A percentile compares a stretch with the other conserved stretches of the same genome.
These are phyloP conservation scores for Euphysa ruthae DNA, from an alignment of 30 jellyfish, hydroid and myxozoan species.

Conservation along the genomic window DNA sequence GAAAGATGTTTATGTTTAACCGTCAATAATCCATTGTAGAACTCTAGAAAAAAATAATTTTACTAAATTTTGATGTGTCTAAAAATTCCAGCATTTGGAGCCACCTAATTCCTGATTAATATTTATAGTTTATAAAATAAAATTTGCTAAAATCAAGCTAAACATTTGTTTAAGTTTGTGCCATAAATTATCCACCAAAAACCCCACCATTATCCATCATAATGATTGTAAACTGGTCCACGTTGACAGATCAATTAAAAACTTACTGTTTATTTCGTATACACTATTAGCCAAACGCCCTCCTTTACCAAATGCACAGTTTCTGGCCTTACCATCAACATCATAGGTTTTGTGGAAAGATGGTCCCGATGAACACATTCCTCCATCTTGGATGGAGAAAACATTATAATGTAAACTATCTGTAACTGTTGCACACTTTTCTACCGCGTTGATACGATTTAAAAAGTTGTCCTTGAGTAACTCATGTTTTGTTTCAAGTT, in stretches of 20 bases:
- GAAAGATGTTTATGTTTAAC: background rate
- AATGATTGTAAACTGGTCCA: no score
- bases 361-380: conserved; percentile 82
- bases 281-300: conserved; percentile 77
- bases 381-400: conserved; percentile 93
- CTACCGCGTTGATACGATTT: conserved; percentile 59
- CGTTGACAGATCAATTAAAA: no score
- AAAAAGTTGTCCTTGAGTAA: conserved; percentile 65
- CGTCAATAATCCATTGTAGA: background rate
- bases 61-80: background rate
- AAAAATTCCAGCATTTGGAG: no score
- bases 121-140: no score
- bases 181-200: no score
- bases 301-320: conserved; percentile 74
- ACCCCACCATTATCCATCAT: no score
- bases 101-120: no score
- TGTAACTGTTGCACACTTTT: conserved; percentile 68
- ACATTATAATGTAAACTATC: conserved; percentile 38
- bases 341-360: conserved; percentile 38
- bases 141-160: no score
- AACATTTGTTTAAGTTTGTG: no score
- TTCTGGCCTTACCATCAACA: conserved; percentile 56
- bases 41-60: background rate
- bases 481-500: conserved; percentile 57
- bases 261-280: conserved; percentile 32